phyloP scores from a whole-genome alignment of 2,113 vertebrate species.

The Pyrgilauda ruficollis region DNA sequence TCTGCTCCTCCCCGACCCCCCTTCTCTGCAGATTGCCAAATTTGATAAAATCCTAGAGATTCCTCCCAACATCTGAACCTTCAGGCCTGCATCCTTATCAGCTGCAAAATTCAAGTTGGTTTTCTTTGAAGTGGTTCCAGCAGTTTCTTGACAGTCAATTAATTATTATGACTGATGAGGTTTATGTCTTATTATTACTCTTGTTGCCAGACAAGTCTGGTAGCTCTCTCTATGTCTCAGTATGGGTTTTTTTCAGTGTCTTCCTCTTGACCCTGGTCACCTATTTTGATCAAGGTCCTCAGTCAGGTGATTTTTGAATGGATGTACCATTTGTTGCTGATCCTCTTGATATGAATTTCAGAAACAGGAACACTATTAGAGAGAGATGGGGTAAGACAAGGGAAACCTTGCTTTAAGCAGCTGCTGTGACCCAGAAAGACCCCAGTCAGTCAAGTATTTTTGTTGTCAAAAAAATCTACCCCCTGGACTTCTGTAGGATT shows the following conservation, averaged over 20 bases:
- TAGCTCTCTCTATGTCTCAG: background rate
- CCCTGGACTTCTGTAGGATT: background rate
- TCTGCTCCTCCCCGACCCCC: accelerated
- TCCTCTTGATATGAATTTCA: background rate
- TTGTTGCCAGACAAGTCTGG: background rate
- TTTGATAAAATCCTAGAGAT: accelerated
- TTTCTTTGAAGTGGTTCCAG: background rate
- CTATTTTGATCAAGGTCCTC: background rate
- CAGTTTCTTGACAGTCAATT: background rate
- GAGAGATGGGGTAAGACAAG: background rate
- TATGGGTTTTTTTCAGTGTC: background rate
- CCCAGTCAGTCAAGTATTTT: background rate
- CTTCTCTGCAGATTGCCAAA: background rate
- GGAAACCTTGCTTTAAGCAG: background rate
- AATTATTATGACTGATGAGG: background rate
- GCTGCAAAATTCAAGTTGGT: background rate
- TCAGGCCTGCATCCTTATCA: background rate
- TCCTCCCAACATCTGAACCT: background rate
- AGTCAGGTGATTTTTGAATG: background rate
- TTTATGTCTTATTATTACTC: background rate
- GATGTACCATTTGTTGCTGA: background rate
- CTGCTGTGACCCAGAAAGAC: background rate
- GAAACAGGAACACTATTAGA: background rate
- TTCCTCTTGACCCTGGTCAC: background rate
- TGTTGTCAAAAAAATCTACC: background rate